These are phyloP conservation scores for Drosophila merina DNA, from an alignment of 2,888 invertebrate genomes.

Conservation along the genomic window DNA sequence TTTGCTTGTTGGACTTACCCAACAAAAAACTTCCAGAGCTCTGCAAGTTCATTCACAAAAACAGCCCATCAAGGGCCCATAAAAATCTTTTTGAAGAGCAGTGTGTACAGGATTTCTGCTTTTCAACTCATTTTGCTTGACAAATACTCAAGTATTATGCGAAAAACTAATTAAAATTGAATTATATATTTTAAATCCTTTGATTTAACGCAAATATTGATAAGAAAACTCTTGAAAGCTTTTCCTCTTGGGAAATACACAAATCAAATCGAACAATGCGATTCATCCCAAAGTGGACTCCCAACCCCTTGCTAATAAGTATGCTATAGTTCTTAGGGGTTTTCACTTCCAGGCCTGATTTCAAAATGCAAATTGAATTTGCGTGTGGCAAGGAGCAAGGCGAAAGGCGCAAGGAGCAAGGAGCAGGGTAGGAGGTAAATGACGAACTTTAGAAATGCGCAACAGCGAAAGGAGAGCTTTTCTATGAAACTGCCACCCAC, in stretches of 20 bases:
- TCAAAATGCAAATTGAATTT: slow-evolving; percentile 69
- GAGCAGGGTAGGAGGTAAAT: slow-evolving; percentile 23
- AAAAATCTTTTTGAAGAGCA: slow-evolving; percentile 48
- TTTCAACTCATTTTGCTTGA: no score
- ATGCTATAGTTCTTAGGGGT: slow-evolving; percentile 24
- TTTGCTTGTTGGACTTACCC: slow-evolving; percentile 4
- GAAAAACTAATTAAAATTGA: no score
- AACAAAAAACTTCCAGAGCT: slow-evolving; percentile 28
- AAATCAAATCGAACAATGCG: background rate
- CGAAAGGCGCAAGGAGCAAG: no score
- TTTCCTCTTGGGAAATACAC: no score
- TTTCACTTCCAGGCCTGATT: slow-evolving; percentile 58
- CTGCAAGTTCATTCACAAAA: slow-evolving; percentile 71
- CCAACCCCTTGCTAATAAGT: slow-evolving; percentile 20
- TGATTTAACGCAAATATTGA: background rate
- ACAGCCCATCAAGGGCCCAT: slow-evolving; percentile 12
- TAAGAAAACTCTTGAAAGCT: background rate
- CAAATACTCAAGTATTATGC: no score
- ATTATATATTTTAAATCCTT: no score
- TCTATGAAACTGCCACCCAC: slow-evolving; percentile 44
- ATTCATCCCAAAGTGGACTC: background rate
- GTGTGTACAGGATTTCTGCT: background rate
- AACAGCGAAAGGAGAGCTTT: slow-evolving; percentile 40
- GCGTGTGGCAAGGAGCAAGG: slow-evolving; percentile 1
- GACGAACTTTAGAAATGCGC: slow-evolving; percentile 62